Evolutionary conservation across 1,140 invertebrate genomes (phyloP).

Genomic region (Hyles euphorbiae): DNA sequence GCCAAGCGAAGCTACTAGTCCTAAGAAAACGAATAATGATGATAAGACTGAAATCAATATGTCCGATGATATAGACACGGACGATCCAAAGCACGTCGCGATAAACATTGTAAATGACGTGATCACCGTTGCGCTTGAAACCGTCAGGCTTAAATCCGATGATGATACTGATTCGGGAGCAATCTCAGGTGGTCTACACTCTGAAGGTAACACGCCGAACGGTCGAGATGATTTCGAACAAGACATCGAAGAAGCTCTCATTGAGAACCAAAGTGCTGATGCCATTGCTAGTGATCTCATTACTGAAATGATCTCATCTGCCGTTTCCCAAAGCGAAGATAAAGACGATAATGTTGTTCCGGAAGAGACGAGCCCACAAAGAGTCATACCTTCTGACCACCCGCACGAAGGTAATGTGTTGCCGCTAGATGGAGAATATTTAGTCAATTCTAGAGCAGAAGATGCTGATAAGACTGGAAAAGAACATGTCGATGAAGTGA

Average conservation of each 20-base stretch:
- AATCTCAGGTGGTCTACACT: constrained; percentile 60
- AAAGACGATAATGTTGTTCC: constrained; percentile 23
- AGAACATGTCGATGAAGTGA: constrained; percentile 42
- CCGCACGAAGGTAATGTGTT: constrained; percentile 64
- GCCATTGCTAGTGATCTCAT: constrained; percentile 52
- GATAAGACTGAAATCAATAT: constrained; percentile 56
- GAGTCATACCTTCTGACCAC: constrained; percentile 50
- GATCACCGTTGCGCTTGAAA: constrained; percentile 69
- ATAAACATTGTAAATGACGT: constrained; percentile 72
- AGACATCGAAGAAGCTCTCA: constrained; percentile 57
- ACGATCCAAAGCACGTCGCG: constrained; percentile 72
- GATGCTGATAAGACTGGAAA: constrained; percentile 38
- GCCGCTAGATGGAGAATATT: constrained; percentile 65
- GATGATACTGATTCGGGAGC: constrained; percentile 65
- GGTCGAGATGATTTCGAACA: constrained; percentile 66
- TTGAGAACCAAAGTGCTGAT: constrained; percentile 51
- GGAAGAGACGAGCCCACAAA: constrained; percentile 39
- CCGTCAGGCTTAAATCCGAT: constrained; percentile 60
- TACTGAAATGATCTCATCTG: constrained; percentile 45
- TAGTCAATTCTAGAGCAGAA: constrained; percentile 42
- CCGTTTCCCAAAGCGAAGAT: constrained; percentile 40
- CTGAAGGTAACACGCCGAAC: constrained; percentile 68
- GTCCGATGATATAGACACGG: constrained; percentile 73
- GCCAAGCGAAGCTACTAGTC: constrained; percentile 76
- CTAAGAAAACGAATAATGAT: constrained; percentile 49